A percentile compares a stretch with the other conserved stretches of the same genome.
Evolutionary conservation across 2,113 vertebrate genomes (phyloP).

Genomic region (Bostrychus sinensis): DNA sequence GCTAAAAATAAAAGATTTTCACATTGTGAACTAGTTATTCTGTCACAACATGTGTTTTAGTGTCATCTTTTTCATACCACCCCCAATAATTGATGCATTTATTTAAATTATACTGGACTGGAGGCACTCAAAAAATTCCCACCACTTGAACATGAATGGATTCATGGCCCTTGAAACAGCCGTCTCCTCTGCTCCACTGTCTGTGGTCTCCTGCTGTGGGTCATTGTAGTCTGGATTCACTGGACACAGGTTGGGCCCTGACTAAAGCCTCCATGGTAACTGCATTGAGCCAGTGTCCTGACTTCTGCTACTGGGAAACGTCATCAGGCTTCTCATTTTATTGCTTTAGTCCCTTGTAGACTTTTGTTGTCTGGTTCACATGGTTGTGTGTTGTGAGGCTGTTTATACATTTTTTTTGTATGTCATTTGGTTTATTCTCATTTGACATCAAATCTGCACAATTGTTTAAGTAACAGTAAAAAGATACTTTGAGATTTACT

Average conservation of each 20-base stretch:
- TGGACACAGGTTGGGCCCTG: not conserved
- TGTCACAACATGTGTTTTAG: too few species aligned
- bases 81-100: not conserved
- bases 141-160: not conserved
- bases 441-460: too few species aligned
- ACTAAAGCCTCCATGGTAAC: not conserved
- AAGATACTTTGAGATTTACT: too few species aligned
- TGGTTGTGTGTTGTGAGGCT: not conserved
- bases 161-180: not conserved
- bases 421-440: too few species aligned
- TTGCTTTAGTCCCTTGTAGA: not conserved
- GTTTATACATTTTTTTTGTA: too few species aligned
- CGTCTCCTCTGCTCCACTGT: not conserved
- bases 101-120: not conserved
- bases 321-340: not conserved
- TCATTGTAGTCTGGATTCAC: not conserved
- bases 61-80: too few species aligned
- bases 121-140: not conserved
- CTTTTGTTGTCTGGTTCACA: not conserved
- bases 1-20: not conserved
- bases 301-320: not conserved
- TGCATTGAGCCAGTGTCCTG: not conserved
- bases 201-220: not conserved
- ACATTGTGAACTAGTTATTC: too few species aligned
- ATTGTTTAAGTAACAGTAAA: too few species aligned